Base-by-base conservation (phyloP, 2,888 invertebrate genomes). In the Andrena praecox region DNA sequence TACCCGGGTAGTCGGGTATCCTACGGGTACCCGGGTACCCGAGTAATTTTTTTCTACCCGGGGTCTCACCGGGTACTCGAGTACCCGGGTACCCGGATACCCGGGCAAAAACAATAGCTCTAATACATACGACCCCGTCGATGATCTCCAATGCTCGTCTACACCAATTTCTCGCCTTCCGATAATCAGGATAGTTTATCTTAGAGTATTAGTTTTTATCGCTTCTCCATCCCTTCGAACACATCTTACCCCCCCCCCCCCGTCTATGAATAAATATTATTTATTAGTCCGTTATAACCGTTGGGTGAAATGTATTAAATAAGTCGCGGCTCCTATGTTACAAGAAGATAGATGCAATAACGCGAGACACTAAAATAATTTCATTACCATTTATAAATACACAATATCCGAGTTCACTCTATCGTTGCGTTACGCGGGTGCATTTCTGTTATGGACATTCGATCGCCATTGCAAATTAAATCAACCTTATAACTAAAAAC, bases 271-370 rank as follows among this genome's bases (percentile, higher is more conserved):
- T 78, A 83, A 78, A 78, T 83, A 84, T 84, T 48, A 33, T 56
- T 42, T 27, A 56, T 70, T 86, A 86, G 79, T 86, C 88, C 79
- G 86, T 86, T 77, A 73, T 85, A 87, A 81, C 78, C 68, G 52
- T 82, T 86, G 72, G 64, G 50, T 42, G 24, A 63, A 77, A 71
- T 63, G 35, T 77, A 83, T 78, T 84, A 84, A 84, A 84, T 74
- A 84, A 77, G 48, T 77, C 31, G 42, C 71, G 67, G 78, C 33
- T 68, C 63, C 62, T 76, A 68, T 79, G 48, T 79, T 84, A 84
- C 74, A 75, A 56, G 62, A 84, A 74, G 62, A 60, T 64, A 84
- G 70, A 75, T 79, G 63, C 64, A 56, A 73, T 52, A 71, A 76
- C 82, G 63, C 56, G 75, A 56, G 73, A 10, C 12, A 8, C 52